phyloP scores from a whole-genome alignment of 2,888 invertebrate genomes.

The Agrilus mali region DNA sequence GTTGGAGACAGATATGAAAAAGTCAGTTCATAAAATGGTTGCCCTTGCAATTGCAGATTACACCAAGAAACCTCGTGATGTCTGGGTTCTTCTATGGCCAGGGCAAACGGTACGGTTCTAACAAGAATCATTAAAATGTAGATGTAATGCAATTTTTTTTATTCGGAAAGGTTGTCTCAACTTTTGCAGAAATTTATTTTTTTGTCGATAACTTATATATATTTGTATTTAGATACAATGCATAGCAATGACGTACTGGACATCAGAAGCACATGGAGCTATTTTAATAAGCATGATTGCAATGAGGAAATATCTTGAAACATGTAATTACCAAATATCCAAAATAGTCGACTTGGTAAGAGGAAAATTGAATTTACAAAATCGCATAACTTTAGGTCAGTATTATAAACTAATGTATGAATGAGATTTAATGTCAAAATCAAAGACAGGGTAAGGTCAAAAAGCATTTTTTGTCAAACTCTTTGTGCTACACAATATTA shows the following conservation, averaged over 20 bases:
- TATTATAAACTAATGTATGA: no score
- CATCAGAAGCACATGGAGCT: constrained; percentile 71
- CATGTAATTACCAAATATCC: constrained; percentile 65
- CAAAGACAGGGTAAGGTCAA: no score
- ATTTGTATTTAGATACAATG: constrained; percentile 50
- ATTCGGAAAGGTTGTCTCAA: no score
- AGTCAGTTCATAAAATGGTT: constrained; percentile 67
- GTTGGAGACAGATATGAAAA: constrained; percentile 76
- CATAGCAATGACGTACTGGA: constrained; percentile 82
- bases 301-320: constrained; percentile 51
- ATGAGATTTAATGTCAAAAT: no score
- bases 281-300: constrained; percentile 46
- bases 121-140: no score
- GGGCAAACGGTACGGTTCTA: constrained; percentile 59
- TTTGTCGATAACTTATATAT: background rate
- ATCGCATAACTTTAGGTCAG: constrained; percentile 72
- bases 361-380: constrained; percentile 74
- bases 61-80: constrained; percentile 45
- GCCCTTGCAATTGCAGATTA: constrained; percentile 61
- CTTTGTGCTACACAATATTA: no score
- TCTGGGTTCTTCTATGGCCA: constrained; percentile 87
- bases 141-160: no score
- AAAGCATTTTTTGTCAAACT: no score
- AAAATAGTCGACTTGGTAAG: constrained; percentile 76
- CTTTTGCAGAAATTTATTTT: no score